Evolutionary conservation across 1,140 invertebrate species (phyloP), one percentile per base, ranked within the genome.

Genomic region (Bombyx mandarina): DNA sequence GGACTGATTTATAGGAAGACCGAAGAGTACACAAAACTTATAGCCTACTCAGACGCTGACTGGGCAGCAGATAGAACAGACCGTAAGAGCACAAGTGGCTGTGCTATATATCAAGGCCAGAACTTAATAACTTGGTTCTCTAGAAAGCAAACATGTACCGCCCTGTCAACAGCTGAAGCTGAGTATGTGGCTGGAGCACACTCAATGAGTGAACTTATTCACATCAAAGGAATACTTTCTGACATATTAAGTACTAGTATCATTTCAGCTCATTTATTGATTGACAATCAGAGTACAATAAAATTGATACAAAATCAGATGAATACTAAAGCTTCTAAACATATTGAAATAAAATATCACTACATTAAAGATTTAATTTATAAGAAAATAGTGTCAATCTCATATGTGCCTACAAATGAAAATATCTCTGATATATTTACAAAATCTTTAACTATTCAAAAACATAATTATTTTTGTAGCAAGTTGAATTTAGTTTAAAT

Each of bases 1-100:
- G 56, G 56, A 9, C 18, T 57, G 43, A 8, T 57, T 22, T 57
- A 57, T 45, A 52, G 1, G 45, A 57, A 10, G 12, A 6, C 12
- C 50, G 49, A 18, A 43, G 10, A 53, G 35, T 8, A 22, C 4
- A 50, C 12, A 7, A 26, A 22, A 2, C 6, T 50, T 50, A 6
- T 26, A 26, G 49, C 18, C 6, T 50, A 50, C 10, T 50, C 49
- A 50, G 49, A 50, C 42, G 49, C 49, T 26, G 12, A 50, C 9
- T 50, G 49, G 18, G 49, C 49, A 22, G 49, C 49, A 26, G 49
- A 50, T 10, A 50, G 10, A 50, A 26, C 42, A 26, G 49, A 50
- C 9, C 22, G 49, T 8, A 50, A 50, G 42, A 26, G 49, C 42
- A 26, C 49, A 22, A 50, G 49, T 26, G 18, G 49, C 22, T 50